Percentiles rank a stretch among this genome's conserved stretches.
These are phyloP conservation scores for Acanthosepion pharaonis DNA, from an alignment of 2,888 invertebrate species.

Conservation along the genomic window DNA sequence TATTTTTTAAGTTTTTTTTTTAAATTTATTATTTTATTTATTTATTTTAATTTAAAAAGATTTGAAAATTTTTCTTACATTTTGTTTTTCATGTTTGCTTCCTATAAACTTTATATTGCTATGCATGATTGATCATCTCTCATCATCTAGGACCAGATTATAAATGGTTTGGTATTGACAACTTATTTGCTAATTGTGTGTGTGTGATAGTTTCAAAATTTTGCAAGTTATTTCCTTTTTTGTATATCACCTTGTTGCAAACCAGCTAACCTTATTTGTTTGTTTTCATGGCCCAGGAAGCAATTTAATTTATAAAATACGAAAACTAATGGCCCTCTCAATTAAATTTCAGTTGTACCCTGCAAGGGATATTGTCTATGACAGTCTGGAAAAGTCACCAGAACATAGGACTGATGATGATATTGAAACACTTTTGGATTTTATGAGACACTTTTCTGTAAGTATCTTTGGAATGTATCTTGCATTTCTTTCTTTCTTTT, in stretches of 20 bases:
- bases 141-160: no score
- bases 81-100: no score
- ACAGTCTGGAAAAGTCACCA: conserved; percentile 98
- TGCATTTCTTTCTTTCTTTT: not conserved
- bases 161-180: no score
- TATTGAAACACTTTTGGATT: conserved; percentile 94
- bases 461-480: conserved; percentile 49
- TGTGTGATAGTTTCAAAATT: not conserved
- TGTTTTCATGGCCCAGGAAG: no score
- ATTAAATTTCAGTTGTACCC: conserved; percentile 66
- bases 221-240: not conserved
- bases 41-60: no score
- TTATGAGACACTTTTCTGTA: conserved; percentile 91
- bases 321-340: not conserved
- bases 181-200: no score
- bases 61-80: no score
- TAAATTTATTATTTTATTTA: no score
- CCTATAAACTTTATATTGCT: no score
- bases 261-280: not conserved
- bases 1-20: not conserved
- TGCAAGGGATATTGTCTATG: conserved; percentile 90
- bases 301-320: not conserved
- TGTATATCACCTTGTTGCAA: not conserved
- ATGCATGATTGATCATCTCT: no score
- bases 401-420: conserved; percentile 95